phyloP scores from a whole-genome alignment of 2,113 vertebrate species.

The Sphyrna mokarran region DNA sequence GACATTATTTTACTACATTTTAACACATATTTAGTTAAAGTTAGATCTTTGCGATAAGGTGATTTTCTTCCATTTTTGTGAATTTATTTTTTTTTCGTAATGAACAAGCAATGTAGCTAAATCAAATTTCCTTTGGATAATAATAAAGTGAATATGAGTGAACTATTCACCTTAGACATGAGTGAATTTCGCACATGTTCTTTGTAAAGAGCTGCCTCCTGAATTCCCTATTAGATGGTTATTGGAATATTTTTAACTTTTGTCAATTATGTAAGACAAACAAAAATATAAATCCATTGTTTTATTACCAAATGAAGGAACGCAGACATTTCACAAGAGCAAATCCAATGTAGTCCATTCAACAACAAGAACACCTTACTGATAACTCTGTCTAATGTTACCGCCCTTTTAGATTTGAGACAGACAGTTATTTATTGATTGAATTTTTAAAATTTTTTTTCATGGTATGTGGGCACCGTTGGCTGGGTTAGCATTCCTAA shows the following conservation, averaged over 20 bases:
- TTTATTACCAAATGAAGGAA: conserved; percentile 13
- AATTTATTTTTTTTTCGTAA: no score
- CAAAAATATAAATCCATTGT: neutral
- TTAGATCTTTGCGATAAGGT: no score
- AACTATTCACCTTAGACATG: neutral
- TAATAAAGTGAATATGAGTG: no score
- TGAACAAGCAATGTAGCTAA: no score
- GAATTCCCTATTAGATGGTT: neutral
- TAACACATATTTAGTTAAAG: no score
- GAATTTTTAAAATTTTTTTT: no score
- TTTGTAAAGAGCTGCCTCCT: neutral
- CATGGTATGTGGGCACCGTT: no score
- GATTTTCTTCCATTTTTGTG: no score
- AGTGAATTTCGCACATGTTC: neutral
- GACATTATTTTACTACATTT: no score
- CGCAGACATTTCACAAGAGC: neutral
- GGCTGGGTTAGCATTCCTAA: no score
- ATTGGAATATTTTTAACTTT: neutral
- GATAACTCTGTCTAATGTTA: neutral
- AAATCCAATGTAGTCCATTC: neutral
- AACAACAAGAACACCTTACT: neutral
- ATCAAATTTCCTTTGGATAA: no score
- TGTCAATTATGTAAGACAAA: neutral
- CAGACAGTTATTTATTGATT: neutral
- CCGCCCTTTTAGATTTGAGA: neutral